Evolutionary conservation across 2,797 vertebrate species (phyloP).

Genomic region (Leptatherina wallacei): DNA sequence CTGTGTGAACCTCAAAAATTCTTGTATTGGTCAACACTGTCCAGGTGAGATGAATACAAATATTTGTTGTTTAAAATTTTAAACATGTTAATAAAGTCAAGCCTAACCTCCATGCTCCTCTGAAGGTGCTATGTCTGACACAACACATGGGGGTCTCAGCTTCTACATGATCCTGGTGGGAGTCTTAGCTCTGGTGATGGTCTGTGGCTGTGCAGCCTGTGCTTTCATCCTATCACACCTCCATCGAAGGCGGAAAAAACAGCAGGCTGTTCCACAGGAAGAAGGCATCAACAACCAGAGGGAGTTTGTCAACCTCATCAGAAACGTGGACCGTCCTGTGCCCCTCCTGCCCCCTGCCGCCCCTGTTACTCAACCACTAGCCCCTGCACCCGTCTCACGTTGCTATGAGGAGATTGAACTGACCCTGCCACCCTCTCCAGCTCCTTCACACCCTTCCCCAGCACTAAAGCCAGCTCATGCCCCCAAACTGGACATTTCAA

Average conservation of each 20-base stretch:
- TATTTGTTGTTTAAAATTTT: no score
- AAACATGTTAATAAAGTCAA: neutral
- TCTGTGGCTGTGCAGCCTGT: conserved; percentile 72
- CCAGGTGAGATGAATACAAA: conserved; percentile 65
- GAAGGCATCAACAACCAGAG: conserved; percentile 86
- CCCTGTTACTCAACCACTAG: conserved; percentile 31
- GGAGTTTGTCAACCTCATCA: conserved; percentile 84
- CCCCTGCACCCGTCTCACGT: conserved; percentile 37
- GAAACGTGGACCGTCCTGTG: conserved; percentile 78
- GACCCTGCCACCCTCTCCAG: conserved; percentile 73
- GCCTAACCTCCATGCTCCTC: neutral
- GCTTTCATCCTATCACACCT: conserved; percentile 77
- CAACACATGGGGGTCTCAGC: conserved; percentile 57
- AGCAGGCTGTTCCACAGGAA: conserved; percentile 71
- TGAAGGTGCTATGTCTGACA: conserved; percentile 76
- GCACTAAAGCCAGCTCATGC: conserved; percentile 74
- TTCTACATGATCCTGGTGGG: conserved; percentile 81
- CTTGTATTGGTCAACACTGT: conserved; percentile 81
- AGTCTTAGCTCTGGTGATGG: conserved; percentile 69
- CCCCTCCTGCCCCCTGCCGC: conserved; percentile 52
- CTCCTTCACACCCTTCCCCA: conserved; percentile 67
- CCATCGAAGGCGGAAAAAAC: conserved; percentile 77
- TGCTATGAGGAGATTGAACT: conserved; percentile 85
- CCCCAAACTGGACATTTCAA: conserved; percentile 86
- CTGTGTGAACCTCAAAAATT: conserved; percentile 74